phyloP scores from a whole-genome alignment of 2,888 invertebrate species.

The Xestia sexstrigata region DNA sequence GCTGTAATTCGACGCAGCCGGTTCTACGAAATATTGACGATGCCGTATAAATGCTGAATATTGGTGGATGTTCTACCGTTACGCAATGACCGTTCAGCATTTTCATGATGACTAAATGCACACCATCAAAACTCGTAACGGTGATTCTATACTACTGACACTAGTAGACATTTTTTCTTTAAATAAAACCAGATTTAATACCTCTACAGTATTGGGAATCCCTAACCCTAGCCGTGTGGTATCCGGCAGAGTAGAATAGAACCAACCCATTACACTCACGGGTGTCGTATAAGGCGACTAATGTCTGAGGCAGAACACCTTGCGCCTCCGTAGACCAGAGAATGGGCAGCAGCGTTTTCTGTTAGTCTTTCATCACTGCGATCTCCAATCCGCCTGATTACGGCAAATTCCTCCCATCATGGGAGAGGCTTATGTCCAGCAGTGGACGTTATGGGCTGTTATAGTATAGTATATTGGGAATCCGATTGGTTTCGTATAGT shows the following conservation, averaged over 20 bases:
- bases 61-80: neutral
- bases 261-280: too few species aligned
- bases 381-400: too few species aligned
- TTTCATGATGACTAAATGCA: neutral
- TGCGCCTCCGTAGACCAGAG: too few species aligned
- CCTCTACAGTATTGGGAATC: neutral
- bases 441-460: too few species aligned
- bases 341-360: too few species aligned
- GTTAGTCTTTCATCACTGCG: too few species aligned
- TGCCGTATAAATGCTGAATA: neutral
- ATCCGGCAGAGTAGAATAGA: too few species aligned
- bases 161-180: neutral
- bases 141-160: neutral
- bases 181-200: neutral
- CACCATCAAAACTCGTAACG: neutral
- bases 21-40: slow-evolving; percentile 1
- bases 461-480: neutral
- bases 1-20: neutral
- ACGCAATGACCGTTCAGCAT: neutral
- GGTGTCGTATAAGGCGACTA: too few species aligned
- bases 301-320: too few species aligned
- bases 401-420: too few species aligned
- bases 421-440: too few species aligned
- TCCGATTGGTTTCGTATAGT: neutral
- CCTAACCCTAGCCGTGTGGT: too few species aligned